Evolutionary conservation across 2,113 vertebrate genomes (phyloP).

Genomic region (Misgurnus mizolepis): DNA sequence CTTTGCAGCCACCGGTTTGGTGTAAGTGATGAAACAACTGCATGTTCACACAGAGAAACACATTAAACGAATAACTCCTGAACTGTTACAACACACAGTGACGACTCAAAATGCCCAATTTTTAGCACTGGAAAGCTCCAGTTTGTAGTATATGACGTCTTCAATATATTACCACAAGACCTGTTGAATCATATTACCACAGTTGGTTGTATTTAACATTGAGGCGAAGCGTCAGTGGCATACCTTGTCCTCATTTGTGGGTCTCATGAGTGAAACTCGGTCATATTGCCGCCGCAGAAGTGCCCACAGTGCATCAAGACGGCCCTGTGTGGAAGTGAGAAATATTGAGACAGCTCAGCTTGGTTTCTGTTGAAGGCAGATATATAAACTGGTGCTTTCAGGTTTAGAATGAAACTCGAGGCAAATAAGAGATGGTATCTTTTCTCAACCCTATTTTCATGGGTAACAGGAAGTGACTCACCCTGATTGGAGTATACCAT

Average conservation of each 20-base stretch:
- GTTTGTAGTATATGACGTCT: neutral
- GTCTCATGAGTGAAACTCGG: conserved; percentile 94
- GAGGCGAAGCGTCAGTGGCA: conserved; percentile 43
- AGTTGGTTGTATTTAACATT: neutral
- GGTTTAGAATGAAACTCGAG: neutral
- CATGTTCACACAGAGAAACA: conserved; percentile 9
- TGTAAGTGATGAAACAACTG: neutral
- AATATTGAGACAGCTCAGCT: neutral
- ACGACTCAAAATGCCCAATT: neutral
- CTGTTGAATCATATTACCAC: neutral
- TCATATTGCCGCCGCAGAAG: conserved; percentile 87
- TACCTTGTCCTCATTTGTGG: conserved; percentile 89
- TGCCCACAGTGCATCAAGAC: conserved; percentile 92
- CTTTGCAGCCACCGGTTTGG: conserved; percentile 59
- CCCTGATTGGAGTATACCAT: conserved; percentile 98
- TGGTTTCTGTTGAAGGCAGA: neutral
- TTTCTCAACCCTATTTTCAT: neutral
- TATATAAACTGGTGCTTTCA: too few relatives aligned
- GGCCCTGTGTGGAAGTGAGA: conserved; percentile 74
- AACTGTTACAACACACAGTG: neutral
- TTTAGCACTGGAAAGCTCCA: neutral
- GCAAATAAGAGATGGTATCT: neutral
- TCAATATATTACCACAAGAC: too few relatives aligned
- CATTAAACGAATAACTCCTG: neutral
- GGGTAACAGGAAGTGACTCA: conserved; percentile 53